Evolutionary conservation across 92 coral and sea anemone species (phyloP), one percentile per base, ranked within the genome.

Genomic region (Siderastrea radians): DNA sequence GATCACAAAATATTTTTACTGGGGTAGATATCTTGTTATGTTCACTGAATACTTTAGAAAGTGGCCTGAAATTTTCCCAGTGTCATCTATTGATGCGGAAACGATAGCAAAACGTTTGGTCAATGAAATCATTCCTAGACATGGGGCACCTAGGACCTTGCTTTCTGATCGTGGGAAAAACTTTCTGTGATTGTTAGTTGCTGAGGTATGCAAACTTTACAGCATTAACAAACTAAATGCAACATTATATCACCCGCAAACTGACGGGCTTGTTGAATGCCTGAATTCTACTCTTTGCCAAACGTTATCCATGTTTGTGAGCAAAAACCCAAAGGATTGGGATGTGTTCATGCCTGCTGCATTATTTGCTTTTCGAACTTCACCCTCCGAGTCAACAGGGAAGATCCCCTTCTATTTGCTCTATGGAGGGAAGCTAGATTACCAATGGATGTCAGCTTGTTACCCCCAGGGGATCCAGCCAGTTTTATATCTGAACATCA

Each of bases 1-100:
- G 38, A 26, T 26, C 38, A 26, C 38, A 26, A 26, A 26, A 26
- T 26, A 26, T 26, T 26, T 26, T 26, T 26, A 26, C 38, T 26
- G 38, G 38, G 38, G 38, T n/a, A n/a, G 90, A 26, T 88, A 93
- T 52, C 65, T 90, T 17, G 92, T 90, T 17, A 88, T 89, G 38
- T 92, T 92, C 53, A 80, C 88, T 0, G 95, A 92, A 44, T 92
- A 89, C 68, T 83, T 89, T 26, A 84, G 93, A 6, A 59, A 80
- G 1, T 92, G 92, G 95, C 84, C 81, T 5, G 95, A 92, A 67
- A 80, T 78, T 10, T 92, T 83, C 68, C 77, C 92, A 3, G 95
- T 92, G 11, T 77, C 73, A 38, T 43, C 86, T 19, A 80, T 65
- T 3, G 89, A 84, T 6, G 95, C 95, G 3, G 44, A 49, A 10